phyloP scores from a whole-genome alignment of 2,797 vertebrate species.

The Paedocypris micromegethes region DNA sequence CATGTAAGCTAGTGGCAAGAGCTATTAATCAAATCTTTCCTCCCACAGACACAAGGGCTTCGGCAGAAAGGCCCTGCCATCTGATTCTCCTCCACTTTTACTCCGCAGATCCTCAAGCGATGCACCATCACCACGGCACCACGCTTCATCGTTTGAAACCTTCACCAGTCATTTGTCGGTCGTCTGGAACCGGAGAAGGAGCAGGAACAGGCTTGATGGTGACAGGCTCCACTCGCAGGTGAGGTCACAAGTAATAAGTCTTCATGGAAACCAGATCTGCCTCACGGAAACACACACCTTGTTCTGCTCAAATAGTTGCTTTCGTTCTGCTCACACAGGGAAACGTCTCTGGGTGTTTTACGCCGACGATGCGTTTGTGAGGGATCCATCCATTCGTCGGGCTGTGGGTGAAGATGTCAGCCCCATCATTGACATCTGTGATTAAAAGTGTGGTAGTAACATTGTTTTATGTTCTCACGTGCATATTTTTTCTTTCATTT shows the following conservation, averaged over 20 bases:
- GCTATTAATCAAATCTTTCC: slow-evolving; percentile 40
- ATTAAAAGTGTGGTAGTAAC: slow-evolving; percentile 72
- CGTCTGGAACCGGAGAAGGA: slow-evolving; percentile 58
- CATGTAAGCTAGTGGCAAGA: slow-evolving; percentile 41
- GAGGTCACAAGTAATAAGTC: slow-evolving; percentile 70
- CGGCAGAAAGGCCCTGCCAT: slow-evolving; percentile 26
- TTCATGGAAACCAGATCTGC: slow-evolving; percentile 64
- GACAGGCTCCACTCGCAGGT: slow-evolving; percentile 63
- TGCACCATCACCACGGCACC: slow-evolving; percentile 54
- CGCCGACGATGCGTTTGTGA: slow-evolving; percentile 42
- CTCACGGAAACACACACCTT: slow-evolving; percentile 62
- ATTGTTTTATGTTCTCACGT: slow-evolving; percentile 73
- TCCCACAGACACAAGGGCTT: slow-evolving; percentile 16
- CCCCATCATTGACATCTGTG: slow-evolving; percentile 76
- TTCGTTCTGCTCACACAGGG: slow-evolving; percentile 63
- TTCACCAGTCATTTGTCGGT: slow-evolving; percentile 56
- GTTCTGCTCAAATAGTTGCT: slow-evolving; percentile 68
- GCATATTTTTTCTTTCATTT: slow-evolving; percentile 53
- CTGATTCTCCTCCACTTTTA: slow-evolving; percentile 32
- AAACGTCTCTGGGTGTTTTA: slow-evolving; percentile 58
- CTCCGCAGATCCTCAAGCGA: slow-evolving; percentile 49
- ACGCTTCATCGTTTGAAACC: slow-evolving; percentile 52
- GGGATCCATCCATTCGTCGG: slow-evolving; percentile 63
- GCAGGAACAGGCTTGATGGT: slow-evolving; percentile 55
- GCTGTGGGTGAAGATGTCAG: slow-evolving; percentile 75